Base-by-base conservation (phyloP, 2,113 vertebrate genomes). In the Theropithecus gelada region DNA sequence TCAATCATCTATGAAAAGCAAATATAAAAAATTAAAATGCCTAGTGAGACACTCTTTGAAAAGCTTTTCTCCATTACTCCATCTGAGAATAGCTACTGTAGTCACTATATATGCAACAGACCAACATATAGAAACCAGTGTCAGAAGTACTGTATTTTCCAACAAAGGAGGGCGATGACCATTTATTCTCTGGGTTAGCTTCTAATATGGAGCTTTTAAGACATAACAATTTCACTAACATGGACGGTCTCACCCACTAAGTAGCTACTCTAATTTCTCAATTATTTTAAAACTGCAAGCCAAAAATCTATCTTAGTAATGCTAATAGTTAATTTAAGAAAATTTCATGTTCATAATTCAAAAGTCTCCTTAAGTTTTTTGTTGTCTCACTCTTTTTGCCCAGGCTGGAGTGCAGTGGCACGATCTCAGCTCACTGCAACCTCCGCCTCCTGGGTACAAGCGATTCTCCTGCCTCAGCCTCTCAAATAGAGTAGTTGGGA, bases 321-420 rank as follows among this genome's bases (percentile, higher is more conserved):
- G 23, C n/a, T 91, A 86, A 93, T 7, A 88, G 59, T 35, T 95
- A 97, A 95, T 35, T 93, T 81, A 91, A 88, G 78, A 97, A 66
- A 97, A 72, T 66, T 88, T 83, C 70, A 81, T 52, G 96, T 93
- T 87, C 43, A 27, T 91, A 88, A 97, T 92, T 89, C n/a, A 94
- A 93, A 95, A 94, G 25, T 13, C 20, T 45, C 45, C 61, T 11
- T 45, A 3, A 55, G 52, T 55, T 55, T 55, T 55, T 55, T 55
- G 18, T 55, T 55, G 52, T 55, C 17, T 55, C 52, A 55, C 52
- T 55, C 52, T 55, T 55, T 55, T 55, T 7, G 52, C 52, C 52
- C 52, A 55, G 52, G 52, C 6, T 55, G 52, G 52, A 55, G 18
- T 55, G 52, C 52, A 55, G 18, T 55, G 52, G 52, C 52, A 20